Percentiles rank a stretch among this genome's conserved stretches.
phyloP scores from a whole-genome alignment of 1,140 invertebrate species.

The Drosophila melanica region DNA sequence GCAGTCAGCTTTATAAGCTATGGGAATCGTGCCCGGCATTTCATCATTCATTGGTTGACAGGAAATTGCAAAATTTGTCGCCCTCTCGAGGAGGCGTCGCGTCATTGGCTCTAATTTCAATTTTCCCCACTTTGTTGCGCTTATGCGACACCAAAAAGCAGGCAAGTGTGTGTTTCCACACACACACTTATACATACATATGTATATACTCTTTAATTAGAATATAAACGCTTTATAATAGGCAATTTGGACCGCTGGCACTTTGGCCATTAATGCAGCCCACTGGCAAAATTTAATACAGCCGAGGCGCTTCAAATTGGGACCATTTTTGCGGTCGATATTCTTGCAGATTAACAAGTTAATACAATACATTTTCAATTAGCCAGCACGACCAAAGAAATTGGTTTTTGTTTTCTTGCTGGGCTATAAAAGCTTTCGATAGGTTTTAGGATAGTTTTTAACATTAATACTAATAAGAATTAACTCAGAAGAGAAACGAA shows the following conservation, averaged over 20 bases:
- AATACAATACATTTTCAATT: not conserved
- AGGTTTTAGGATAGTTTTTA: no score
- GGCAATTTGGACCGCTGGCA: conserved; percentile 38
- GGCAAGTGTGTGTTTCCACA: conserved; percentile 1
- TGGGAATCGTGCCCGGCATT: conserved; percentile 34
- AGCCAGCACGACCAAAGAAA: not conserved
- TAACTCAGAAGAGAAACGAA: no score
- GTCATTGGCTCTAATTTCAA: conserved; percentile 34
- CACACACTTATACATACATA: not conserved
- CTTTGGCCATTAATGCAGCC: conserved; percentile 41
- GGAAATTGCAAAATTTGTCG: conserved; percentile 69
- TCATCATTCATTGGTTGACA: conserved; percentile 55
- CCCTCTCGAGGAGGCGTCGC: conserved; percentile 10
- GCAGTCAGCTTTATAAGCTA: not conserved
- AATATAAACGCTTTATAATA: conserved; percentile 43
- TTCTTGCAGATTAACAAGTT: not conserved
- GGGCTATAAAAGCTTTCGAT: no score
- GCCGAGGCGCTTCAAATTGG: not conserved
- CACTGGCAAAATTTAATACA: conserved; percentile 28
- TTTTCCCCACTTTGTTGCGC: conserved; percentile 29
- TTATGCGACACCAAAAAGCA: conserved; percentile 2
- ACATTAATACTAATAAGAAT: no score
- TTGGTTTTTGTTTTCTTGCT: no score
- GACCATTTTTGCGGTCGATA: not conserved
- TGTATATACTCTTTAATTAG: conserved; percentile 53